Evolutionary conservation across 2,113 vertebrate genomes (phyloP), one percentile per base, ranked within the genome.

Genomic region (Tupaia chinensis): DNA sequence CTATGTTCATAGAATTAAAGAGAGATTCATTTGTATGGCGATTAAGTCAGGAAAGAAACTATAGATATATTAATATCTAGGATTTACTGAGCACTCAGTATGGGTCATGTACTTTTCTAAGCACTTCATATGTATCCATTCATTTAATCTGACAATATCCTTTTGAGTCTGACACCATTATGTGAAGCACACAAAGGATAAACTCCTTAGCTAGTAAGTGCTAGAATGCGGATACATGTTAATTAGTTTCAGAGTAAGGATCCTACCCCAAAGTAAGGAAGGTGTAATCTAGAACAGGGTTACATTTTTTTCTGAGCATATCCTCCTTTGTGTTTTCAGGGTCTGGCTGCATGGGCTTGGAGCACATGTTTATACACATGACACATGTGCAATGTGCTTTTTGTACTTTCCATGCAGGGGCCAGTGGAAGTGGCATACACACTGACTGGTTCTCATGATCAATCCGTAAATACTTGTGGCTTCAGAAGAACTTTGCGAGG

Each of bases 1-100:
- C n/a, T 73, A 74, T 69, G 27, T 65, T 27, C 22, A 81, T 91
- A 77, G 80, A 87, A 87, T 66, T 93, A 81, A 92, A 93, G 53
- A 82, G 4, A 68, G 23, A 60, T 19, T 53, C 54, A 56, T 73
- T 66, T 54, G 3, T 60, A 16, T 4, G 6, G 44, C 93, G 17
- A 89, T 20, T 56, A 93, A 93, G 58, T 92, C 54, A 95, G 60
- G 66, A 66, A 69, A 22, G 27, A 82, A 92, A 70, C 25, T n/a
- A 44, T 23, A 66, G 65, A 13, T 58, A 29, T 44, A 88, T 76
- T 65, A 53, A 29, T 65, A 73, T 12, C 10, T 86, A 92, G 53
- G 25, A 76, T 76, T 85, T 89, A 73, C 0, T 58, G 63, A 80
- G 29, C 15, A 86, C 32, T 87, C 32, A 87, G 27, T 76, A 72